A percentile compares a stretch with the other conserved stretches of the same genome.
These are phyloP conservation scores for Margaritifera margaritifera DNA, from an alignment of 2,888 invertebrate species.

Conservation along the genomic window DNA sequence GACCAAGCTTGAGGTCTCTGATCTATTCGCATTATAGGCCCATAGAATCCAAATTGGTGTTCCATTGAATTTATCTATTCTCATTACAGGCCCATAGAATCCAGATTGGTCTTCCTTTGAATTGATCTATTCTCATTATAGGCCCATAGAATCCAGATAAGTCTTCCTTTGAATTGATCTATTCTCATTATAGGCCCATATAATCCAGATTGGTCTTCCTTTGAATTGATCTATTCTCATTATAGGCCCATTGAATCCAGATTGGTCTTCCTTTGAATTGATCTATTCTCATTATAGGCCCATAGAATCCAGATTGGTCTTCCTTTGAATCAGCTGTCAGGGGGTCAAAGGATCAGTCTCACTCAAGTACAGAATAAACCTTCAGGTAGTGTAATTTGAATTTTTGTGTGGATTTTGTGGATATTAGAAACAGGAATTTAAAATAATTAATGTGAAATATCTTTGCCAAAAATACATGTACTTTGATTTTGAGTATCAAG, in stretches of 20 bases:
- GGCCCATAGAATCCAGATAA: conserved; percentile 51
- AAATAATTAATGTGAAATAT: no score
- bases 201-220: conserved; percentile 49
- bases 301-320: conserved; percentile 52
- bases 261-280: conserved; percentile 45
- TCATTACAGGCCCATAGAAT: conserved; percentile 45
- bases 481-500: no score
- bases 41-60: conserved; percentile 50
- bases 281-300: conserved; percentile 33
- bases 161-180: conserved; percentile 42
- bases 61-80: conserved; percentile 29
- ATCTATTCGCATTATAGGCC: conserved; percentile 27
- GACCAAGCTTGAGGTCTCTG: conserved; percentile 35
- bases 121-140: conserved; percentile 25
- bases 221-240: conserved; percentile 16
- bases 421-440: no score
- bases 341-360: conserved; percentile 46
- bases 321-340: conserved; percentile 38
- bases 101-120: conserved; percentile 47
- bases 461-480: no score
- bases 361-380: conserved; percentile 32
- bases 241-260: conserved; percentile 49
- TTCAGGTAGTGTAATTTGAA: no score
- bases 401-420: no score
- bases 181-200: conserved; percentile 36